Percentiles rank a stretch among this genome's conserved stretches.
phyloP scores from a whole-genome alignment of 2,888 invertebrate genomes.

The Coleophora deauratella region DNA sequence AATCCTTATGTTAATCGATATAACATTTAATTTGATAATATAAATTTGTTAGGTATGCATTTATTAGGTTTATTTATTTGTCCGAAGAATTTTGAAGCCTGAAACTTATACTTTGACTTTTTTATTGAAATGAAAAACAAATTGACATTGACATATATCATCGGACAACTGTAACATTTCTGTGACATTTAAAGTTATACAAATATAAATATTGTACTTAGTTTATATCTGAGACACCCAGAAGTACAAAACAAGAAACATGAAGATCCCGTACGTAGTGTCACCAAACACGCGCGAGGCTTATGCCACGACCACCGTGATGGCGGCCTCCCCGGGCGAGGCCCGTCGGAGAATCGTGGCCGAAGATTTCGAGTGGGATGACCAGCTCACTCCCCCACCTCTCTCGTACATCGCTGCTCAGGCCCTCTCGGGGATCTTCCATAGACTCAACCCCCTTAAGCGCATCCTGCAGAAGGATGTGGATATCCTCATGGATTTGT shows the following conservation, averaged over 20 bases:
- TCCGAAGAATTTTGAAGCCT: no score
- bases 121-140: no score
- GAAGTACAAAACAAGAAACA: constrained; percentile 17
- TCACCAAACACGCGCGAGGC: constrained; percentile 40
- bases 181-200: no score
- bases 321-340: constrained; percentile 40
- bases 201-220: no score
- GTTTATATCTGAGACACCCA: no score
- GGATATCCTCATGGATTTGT: constrained; percentile 74
- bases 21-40: no score
- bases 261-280: constrained; percentile 63
- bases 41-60: no score
- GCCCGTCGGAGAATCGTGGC: constrained; percentile 43
- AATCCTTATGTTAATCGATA: no score
- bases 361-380: constrained; percentile 65
- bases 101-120: no score
- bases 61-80: no score
- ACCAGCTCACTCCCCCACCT: constrained; percentile 50
- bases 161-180: no score
- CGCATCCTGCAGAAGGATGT: constrained; percentile 72
- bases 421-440: constrained; percentile 50
- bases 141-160: no score
- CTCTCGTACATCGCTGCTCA: constrained; percentile 47
- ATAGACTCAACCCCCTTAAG: constrained; percentile 66
- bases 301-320: constrained; percentile 38